Evolutionary conservation across 2,888 invertebrate species (phyloP).

Genomic region (Hydrotaea diabolus): DNA sequence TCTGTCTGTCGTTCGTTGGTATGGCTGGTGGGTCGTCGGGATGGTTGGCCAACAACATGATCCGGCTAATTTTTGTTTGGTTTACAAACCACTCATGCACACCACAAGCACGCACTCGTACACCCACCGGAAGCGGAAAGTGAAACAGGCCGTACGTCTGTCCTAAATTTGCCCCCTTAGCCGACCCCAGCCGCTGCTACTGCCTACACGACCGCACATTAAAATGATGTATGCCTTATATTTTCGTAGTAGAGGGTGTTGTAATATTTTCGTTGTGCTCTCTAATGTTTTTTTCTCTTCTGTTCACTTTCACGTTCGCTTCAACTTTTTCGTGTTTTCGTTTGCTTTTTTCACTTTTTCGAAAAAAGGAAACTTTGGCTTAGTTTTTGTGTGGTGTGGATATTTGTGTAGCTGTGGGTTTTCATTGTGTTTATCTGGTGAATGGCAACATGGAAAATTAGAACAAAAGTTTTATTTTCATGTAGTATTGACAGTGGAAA

Average conservation of each 20-base stretch:
- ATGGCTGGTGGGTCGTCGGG: too few species aligned
- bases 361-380: not conserved
- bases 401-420: not conserved
- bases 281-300: not conserved
- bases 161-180: not conserved
- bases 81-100: not conserved
- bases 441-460: constrained; percentile 47
- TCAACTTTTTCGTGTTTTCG: not conserved
- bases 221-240: constrained; percentile 55
- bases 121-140: not conserved
- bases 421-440: constrained; percentile 34
- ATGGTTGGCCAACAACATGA: not conserved
- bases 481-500: constrained; percentile 8
- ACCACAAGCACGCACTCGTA: not conserved
- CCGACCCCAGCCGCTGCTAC: not conserved
- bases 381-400: not conserved
- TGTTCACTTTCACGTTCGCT: not conserved
- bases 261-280: constrained; percentile 18
- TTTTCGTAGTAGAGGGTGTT: constrained; percentile 40
- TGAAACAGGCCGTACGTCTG: constrained; percentile 6
- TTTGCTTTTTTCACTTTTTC: constrained; percentile 14
- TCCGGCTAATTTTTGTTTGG: constrained; percentile 11
- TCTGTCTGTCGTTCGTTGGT: not conserved
- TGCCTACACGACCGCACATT: constrained; percentile 29
- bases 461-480: constrained; percentile 30